Evolutionary conservation across 2,888 invertebrate genomes (phyloP), one percentile per base, ranked within the genome.

Genomic region (Quadroppia sp.): DNA sequence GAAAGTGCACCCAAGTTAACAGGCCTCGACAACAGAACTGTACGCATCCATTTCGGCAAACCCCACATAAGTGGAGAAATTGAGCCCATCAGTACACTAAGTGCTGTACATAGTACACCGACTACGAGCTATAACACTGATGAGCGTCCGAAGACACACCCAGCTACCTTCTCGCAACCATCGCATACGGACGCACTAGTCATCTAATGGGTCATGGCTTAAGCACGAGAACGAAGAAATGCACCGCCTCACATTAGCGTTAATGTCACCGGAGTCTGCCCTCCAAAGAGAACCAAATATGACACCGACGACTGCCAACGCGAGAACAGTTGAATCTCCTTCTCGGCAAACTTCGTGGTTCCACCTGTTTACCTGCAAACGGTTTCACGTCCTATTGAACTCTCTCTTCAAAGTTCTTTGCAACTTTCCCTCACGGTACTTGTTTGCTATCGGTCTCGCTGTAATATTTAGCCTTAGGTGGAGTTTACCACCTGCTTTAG

Each of bases 361-460:
- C 81, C 81, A 80, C 80, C 80, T 81, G 82, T 81, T 83, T 83
- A 77, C 80, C 81, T 81, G 80, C 79, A 76, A 80, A 80, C 83
- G 84, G 83, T 85, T 86, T 86, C 83, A 83, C 82, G 82, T 81
- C 82, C 86, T 45, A 45, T 45, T 45, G 45, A 45, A 45, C 45
- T 45, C 45, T 84, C 84, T 87, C 85, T 87, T 86, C 86, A 87
- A 86, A 87, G 87, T 87, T 84, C 87, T 88, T 87, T 87, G 85
- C 86, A 87, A 82, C 87, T 88, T 88, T 88, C 87, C 87, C 86
- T 87, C 87, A 86, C 86, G 86, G 86, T 86, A 86, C 86, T 87
- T 87, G 82, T 83, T 85, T 84, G 85, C 87, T 87, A 87, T 87
- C 86, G 86, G 86, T 85, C 86, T 87, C 86, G 83, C 84, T 85